A percentile compares a stretch with the other conserved stretches of the same genome.
Conservation (phyloP, 2,888 invertebrate genomes). For the Campoplex nolae region DNA sequence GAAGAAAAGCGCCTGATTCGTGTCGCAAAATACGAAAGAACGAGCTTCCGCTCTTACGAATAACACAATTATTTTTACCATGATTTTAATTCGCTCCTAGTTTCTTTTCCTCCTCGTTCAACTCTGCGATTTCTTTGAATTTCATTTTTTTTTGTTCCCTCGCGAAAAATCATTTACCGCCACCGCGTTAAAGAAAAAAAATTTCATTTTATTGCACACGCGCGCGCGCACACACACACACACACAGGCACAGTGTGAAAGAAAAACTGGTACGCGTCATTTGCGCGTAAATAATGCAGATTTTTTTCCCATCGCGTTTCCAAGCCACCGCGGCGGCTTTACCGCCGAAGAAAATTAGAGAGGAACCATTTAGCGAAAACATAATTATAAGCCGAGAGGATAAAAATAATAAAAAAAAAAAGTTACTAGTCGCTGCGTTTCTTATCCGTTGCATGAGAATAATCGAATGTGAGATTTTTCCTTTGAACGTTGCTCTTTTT, state of each 20-base stretch:
- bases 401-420: not conserved
- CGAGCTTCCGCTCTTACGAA: constrained; percentile 27
- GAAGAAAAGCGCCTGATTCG: constrained; percentile 4
- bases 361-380: not conserved
- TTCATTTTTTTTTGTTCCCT: not conserved
- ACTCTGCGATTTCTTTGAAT: not conserved
- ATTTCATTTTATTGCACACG: not conserved
- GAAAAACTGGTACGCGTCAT: constrained; percentile 12
- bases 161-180: not conserved
- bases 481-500: not conserved
- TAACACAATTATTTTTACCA: constrained; percentile 8
- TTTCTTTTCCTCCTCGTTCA: not conserved
- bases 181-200: not conserved
- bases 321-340: not conserved
- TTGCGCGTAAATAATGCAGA: not conserved
- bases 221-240: not conserved
- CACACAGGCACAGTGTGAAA: not conserved
- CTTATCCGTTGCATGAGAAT: not conserved
- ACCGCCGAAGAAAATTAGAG: not conserved
- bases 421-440: not conserved
- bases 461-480: not conserved
- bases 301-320: not conserved
- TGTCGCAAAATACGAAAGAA: constrained; percentile 11
- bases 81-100: not conserved
- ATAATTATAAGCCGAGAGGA: not conserved